These are phyloP conservation scores for Podiceps cristatus DNA, from an alignment of 2,113 vertebrate species.

Conservation along the genomic window DNA sequence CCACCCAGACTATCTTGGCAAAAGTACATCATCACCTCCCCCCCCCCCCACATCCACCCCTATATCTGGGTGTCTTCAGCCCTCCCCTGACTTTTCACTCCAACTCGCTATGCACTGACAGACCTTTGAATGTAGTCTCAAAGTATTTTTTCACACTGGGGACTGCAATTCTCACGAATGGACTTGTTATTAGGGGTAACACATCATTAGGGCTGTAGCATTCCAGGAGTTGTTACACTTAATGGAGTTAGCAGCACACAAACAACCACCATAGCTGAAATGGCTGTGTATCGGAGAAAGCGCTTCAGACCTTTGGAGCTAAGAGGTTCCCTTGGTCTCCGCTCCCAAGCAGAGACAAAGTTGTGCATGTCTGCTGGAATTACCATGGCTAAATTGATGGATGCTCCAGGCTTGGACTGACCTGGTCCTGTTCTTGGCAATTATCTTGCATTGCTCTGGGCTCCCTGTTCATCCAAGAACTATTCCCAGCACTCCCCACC, in stretches of 20 bases:
- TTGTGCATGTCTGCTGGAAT: not conserved
- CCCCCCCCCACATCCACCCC: not conserved
- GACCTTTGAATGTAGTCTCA: not conserved
- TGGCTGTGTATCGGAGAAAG: not conserved
- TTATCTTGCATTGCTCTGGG: not conserved
- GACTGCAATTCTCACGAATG: accelerated
- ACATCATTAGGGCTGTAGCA: not conserved
- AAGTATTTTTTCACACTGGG: not conserved
- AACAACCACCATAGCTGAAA: not conserved
- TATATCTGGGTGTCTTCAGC: not conserved
- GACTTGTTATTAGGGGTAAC: not conserved
- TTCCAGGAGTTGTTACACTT: not conserved
- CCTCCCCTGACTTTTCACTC: not conserved
- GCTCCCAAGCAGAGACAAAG: not conserved
- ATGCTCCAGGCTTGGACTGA: not conserved
- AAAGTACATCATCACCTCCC: not conserved
- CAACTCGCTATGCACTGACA: no score
- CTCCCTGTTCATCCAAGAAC: not conserved
- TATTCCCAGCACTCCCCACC: not conserved
- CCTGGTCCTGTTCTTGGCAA: not conserved
- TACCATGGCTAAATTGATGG: not conserved
- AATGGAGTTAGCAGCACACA: not conserved
- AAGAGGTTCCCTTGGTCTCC: not conserved
- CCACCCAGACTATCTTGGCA: not conserved
- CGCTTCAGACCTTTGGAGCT: not conserved